Evolutionary conservation across 2,888 invertebrate genomes (phyloP), one percentile per base, ranked within the genome.

Genomic region (Cataglyphis altisquamis): DNA sequence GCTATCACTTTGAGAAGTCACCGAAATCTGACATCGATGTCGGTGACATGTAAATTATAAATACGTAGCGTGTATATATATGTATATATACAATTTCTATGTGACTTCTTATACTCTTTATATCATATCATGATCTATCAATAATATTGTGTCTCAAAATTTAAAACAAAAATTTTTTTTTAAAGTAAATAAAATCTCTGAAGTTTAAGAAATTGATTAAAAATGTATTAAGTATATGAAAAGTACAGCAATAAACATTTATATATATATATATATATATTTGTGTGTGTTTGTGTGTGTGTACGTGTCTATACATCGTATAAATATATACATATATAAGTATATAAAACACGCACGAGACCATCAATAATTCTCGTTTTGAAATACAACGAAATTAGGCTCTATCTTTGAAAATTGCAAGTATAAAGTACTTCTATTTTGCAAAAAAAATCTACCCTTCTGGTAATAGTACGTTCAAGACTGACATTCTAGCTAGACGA

Each of bases 401-500:
- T 36, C 6, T 60, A 32, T 25, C 15, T 15, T 10, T 48, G 12
- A 80, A 63, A 21, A 18, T 36, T 25, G 41, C 41, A 21, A 32
- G 57, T 72, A 36, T 21, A 21, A 77, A 77, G 41, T 66, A 55
- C n/a, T 55, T 39, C 39, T 70, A 25, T 18, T 55, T 39, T 55
- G 32, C 21, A 39, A 45, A 45, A 57, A 21, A 78, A 70, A 70
- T 68, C 41, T 55, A 67, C 41, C 39, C 57, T 57, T 60, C 32
- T 78, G 55, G 21, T 68, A 68, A 41, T 45, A 57, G 45, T n/a
- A 48, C 45, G 36, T 39, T 25, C 36, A 18, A 48, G 36, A 36
- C 25, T 78, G 72, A 60, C 78, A 80, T 80, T 80, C 78, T 72
- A 80, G 48, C 36, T 36, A 62, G 41, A 60, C 60, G 72, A 80